Evolutionary conservation across 2,113 vertebrate species (phyloP).

Genomic region (Thomomys bottae): DNA sequence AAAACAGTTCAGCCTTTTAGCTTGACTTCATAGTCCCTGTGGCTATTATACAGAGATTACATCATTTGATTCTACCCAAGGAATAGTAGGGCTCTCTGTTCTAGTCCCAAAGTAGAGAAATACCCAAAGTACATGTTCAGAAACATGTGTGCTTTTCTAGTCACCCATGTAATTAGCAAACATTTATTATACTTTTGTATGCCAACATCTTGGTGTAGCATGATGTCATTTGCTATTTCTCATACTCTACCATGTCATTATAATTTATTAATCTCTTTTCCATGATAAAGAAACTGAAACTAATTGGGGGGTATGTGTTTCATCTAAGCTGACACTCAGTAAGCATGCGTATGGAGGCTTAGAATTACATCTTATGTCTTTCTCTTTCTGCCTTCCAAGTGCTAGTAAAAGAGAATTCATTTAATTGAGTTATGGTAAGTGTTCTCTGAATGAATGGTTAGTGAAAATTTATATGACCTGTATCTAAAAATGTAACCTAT

Average conservation of each 20-base stretch:
- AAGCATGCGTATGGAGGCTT: not conserved
- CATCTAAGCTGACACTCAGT: not conserved
- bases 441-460: not conserved
- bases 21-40: not conserved
- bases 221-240: not conserved
- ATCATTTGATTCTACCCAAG: not conserved
- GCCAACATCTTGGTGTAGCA: not conserved
- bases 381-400: constrained; percentile 28
- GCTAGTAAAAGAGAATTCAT: constrained; percentile 11
- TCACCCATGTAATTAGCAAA: not conserved
- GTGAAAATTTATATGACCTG: constrained; percentile 52
- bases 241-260: not conserved
- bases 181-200: not conserved
- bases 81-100: not conserved
- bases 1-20: not conserved
- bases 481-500: constrained; percentile 55
- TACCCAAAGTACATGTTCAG: not conserved
- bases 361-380: not conserved
- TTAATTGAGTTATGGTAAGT: constrained; percentile 66
- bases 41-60: not conserved
- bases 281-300: constrained; percentile 14
- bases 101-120: not conserved
- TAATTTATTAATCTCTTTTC: not conserved
- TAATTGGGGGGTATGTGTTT: not conserved
- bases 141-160: not conserved